Percentiles rank a stretch among this genome's conserved stretches.
phyloP scores from a whole-genome alignment of 1,140 invertebrate genomes.

The Myzus persicae region DNA sequence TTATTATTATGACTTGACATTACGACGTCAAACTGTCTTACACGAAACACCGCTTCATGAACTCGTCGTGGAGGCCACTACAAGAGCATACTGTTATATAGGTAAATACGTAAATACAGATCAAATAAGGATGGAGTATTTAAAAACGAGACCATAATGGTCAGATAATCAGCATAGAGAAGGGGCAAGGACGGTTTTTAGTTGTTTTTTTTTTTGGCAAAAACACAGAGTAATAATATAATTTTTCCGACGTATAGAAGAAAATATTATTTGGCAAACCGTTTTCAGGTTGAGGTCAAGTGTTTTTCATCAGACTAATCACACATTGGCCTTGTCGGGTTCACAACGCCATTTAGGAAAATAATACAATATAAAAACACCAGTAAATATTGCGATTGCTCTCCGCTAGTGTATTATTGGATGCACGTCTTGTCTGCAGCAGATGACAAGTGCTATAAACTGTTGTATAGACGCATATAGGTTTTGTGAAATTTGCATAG shows the following conservation, averaged over 20 bases:
- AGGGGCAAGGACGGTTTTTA: not conserved
- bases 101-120: not conserved
- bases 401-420: not conserved
- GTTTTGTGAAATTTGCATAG: no score
- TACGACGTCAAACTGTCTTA: not conserved
- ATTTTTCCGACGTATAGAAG: not conserved
- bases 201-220: constrained; percentile 36
- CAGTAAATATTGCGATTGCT: not conserved
- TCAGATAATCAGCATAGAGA: no score
- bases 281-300: constrained; percentile 50
- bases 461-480: not conserved
- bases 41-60: not conserved
- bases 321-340: not conserved
- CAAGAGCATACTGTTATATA: no score
- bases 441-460: not conserved
- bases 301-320: not conserved
- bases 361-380: not conserved
- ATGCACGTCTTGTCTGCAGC: not conserved
- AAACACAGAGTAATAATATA: not conserved
- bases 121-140: not conserved
- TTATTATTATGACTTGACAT: not conserved
- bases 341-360: not conserved
- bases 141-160: not conserved
- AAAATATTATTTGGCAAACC: constrained; percentile 41
- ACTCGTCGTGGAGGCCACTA: not conserved